Base-by-base conservation (phyloP, 2,888 invertebrate genomes). In the Endomychus coccineus region DNA sequence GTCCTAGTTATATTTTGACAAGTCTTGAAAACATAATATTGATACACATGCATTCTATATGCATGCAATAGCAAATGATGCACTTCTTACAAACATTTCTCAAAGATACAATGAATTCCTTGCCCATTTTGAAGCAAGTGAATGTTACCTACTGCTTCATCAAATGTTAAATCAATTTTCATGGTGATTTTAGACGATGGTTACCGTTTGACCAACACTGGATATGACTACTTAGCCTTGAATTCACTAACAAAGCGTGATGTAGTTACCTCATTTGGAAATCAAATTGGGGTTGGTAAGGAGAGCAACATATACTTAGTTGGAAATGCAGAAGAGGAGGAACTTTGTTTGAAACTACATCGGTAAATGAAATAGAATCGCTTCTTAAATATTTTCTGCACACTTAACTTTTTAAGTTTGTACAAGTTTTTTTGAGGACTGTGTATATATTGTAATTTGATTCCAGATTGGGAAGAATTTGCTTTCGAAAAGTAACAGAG, bases 231-330 rank as follows among this genome's bases (percentile, higher is more conserved):
- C 64, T 71, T 98, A 44, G 94, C 97, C 0, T 69, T 99, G 7
- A 92, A 94, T 62, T 84, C 86, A 0, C 69, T 96, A 7, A 78
- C 86, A 0, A 76, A 84, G 38, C 76, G 88, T 17, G 80, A 82
- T 41, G 75, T 83, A 2, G 74, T 95, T 11, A 69, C 76, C 22
- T 88, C 87, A 1, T 91, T 98, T 61, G 98, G 98, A 9, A 96
- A 92, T 64, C 96, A 98, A 70, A 97, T 99, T 53, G 98, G 98
- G 21, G 89, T 96, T 19, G 98, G 98, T 25, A 98, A 98, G 64
- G 98, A 98, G 64, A 97, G 97, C 1, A 95, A 96, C 59, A 89
- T 97, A 48, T 97, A 92, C 58, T 78, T 85, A 25, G 92, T 91
- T 1, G 83, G 79, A 2, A 78, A 90, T 68, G 78, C 81, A 45